Percentiles rank a stretch among this genome's conserved stretches.
Evolutionary conservation across 2,797 vertebrate genomes (phyloP).

Genomic region (Clarias fuscus): DNA sequence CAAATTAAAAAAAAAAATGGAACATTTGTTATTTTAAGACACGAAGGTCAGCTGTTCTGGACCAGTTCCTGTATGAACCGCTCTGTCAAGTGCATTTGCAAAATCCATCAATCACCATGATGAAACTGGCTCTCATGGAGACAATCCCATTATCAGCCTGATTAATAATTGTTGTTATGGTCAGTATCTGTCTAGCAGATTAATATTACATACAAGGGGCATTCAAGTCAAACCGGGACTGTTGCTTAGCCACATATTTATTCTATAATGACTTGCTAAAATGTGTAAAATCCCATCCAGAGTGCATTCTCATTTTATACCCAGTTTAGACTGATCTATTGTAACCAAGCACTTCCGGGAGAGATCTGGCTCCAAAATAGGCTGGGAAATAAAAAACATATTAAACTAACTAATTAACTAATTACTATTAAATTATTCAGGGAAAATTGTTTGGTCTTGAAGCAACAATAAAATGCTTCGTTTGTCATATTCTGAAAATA

Average conservation of each 20-base stretch:
- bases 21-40: no score
- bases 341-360: not conserved
- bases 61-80: no score
- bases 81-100: no score
- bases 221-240: no score
- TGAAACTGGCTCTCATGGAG: no score
- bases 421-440: not conserved
- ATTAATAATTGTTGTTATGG: not conserved
- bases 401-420: conserved; percentile 57
- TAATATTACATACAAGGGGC: not conserved
- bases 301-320: not conserved
- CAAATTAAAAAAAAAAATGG: no score
- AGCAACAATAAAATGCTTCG: conserved; percentile 40
- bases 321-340: not conserved
- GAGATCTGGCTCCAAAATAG: conserved; percentile 16
- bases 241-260: not conserved
- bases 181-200: not conserved
- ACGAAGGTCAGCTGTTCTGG: no score
- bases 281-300: not conserved
- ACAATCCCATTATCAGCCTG: not conserved
- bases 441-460: conserved; percentile 49
- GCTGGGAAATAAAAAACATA: conserved; percentile 37
- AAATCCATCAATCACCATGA: no score
- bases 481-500: conserved; percentile 10
- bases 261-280: not conserved